Base-by-base conservation (phyloP, 2,888 invertebrate genomes). In the Philonicus albiceps region DNA sequence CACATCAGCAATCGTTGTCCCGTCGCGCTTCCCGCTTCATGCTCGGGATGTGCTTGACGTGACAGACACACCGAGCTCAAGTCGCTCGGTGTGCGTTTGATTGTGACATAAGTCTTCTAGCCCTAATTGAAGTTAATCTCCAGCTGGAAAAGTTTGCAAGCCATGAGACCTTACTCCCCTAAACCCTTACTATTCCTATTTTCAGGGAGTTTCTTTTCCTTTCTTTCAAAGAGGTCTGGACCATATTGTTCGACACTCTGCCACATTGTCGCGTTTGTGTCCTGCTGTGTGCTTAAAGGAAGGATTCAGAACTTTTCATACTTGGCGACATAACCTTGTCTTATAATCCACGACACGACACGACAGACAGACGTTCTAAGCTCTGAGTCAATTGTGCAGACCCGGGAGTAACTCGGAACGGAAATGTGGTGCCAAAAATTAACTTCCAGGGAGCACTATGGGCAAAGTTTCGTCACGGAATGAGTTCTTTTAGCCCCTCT, bases 41-140 rank as follows among this genome's bases (percentile, higher is more conserved):
- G 7, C 37, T 11, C 40, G 34, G 43, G 40, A 78, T 86, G 86
- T 86, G 22, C 78, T 86, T 86, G 86, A 86, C 86, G 55, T 78
- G 86, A 72, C 78, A 78, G 86, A 72, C 78, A 78, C 86, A 86
- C 19, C 3, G 37, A 37, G 43, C 78, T 86, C 34, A 74, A 85
- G 85, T 86, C 40, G 49, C 72, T 86, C 43, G 78, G 81, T 86
- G 81, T 86, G 81, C 40, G 86, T 81, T 86, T 86, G 86, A 86
- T 86, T 86, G 86, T 86, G 86, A 86, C 86, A 86, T 86, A 86
- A 86, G 86, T 86, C 86, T 80, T 74, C 80, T 83, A 81, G 53
- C 53, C 86, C 80, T 86, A 86, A 86, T 86, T 86, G 86, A 81
- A 86, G 86, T 86, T 86, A 86, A 86, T 86, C 86, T 86, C 72